Conservation (phyloP, 2,113 vertebrate genomes). For the Saccopteryx bilineata region DNA sequence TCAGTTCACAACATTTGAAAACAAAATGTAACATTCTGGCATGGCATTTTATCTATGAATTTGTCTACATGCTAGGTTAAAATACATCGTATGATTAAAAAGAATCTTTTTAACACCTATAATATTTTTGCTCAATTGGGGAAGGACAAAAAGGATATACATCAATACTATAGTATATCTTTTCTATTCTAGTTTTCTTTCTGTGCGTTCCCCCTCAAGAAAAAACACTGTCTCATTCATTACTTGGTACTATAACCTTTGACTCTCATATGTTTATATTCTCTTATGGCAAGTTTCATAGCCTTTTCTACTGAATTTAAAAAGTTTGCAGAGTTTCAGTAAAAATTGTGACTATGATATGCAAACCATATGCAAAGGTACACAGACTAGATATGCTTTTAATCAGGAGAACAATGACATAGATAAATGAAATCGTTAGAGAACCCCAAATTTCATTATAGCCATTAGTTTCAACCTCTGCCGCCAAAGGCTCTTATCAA, state of each 20-base stretch:
- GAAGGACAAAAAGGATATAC: neutral
- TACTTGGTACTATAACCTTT: neutral
- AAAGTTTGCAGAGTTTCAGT: constrained; percentile 16
- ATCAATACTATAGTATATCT: neutral
- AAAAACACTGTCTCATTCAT: neutral
- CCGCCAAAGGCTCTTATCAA: constrained; percentile 73
- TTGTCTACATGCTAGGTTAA: constrained; percentile 59
- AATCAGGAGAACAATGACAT: neutral
- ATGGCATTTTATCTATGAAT: constrained; percentile 13
- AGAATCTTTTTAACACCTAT: neutral
- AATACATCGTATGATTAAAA: constrained; percentile 5
- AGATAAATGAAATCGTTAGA: constrained; percentile 69
- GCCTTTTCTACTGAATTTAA: constrained; percentile 47
- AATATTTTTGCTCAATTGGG: neutral
- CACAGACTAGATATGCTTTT: neutral
- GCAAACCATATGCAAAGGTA: constrained; percentile 2
- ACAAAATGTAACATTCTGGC: constrained; percentile 16
- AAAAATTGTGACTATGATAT: constrained; percentile 22
- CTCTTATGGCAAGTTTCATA: constrained; percentile 4
- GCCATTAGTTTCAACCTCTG: constrained; percentile 69
- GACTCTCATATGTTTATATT: neutral
- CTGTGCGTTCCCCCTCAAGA: neutral
- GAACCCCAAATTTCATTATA: constrained; percentile 69
- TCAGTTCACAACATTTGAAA: constrained; percentile 25
- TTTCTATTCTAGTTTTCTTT: neutral